Evolutionary conservation across 2,888 invertebrate species (phyloP), one percentile per base, ranked within the genome.

Genomic region (Callimorpha dominula): DNA sequence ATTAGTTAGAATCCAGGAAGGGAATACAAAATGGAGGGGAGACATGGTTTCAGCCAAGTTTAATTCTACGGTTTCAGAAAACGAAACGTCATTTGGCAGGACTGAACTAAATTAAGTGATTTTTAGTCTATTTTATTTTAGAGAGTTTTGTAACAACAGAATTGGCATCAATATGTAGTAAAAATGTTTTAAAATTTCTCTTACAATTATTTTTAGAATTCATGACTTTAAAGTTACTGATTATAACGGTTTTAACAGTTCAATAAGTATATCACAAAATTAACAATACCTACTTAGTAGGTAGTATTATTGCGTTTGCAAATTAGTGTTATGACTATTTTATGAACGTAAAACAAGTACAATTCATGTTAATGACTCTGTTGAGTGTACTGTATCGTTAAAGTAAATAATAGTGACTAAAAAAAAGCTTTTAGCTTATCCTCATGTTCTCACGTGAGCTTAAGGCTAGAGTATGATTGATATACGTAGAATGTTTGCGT

Each of bases 381-480:
- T 76, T 76, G 66, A 76, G 76, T 78, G 70, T 74, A 64, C 72
- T 84, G 79, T 82, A 86, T 85, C 83, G 86, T 85, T 78, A 86
- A 86, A 82, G 85, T 87, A 87, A 87, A 85, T 87, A 85, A 81
- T 79, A 76, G 76, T 79, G 78, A 81, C 78, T 81, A 77, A 82
- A 82, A 88, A 31, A 87, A 84, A 64, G 52, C 64, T 85, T 89
- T 89, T 87, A 85, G 80, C 79, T 88, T 88, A 85, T 88, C 85
- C 82, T 83, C 72, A 80, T 78, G 73, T 82, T 71, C 75, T 86
- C 86, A 86, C 86, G 88, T 87, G 81, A 89, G 82, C 78, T 81
- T 75, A 65, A 65, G 49, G 65, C 12, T 49, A 60, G 31, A 8
- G 6, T 46, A 9, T 46, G 9, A 46, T 31, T 31, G 31, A 46